Percentiles rank a stretch among this genome's conserved stretches.
Evolutionary conservation across 2,113 vertebrate species (phyloP).

Genomic region (Carettochelys insculpta): DNA sequence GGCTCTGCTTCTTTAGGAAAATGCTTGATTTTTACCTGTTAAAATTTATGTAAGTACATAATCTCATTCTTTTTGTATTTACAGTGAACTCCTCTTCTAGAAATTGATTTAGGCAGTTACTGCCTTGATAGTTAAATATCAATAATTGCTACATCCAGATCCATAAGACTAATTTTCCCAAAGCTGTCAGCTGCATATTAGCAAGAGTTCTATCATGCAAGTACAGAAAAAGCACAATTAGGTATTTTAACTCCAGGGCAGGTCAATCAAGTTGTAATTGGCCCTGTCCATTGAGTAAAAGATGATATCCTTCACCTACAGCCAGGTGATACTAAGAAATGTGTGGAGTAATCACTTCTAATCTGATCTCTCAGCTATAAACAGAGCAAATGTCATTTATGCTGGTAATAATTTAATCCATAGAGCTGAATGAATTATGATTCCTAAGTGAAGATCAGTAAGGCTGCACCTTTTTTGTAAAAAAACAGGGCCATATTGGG

Average conservation of each 20-base stretch:
- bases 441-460: not conserved
- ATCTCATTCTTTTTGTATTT: not conserved
- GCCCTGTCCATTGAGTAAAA: not conserved
- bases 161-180: not conserved
- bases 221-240: not conserved
- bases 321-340: not conserved
- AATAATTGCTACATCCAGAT: not conserved
- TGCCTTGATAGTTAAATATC: not conserved
- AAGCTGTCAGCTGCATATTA: not conserved
- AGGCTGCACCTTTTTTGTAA: not conserved
- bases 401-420: not conserved
- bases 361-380: not conserved
- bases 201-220: not conserved
- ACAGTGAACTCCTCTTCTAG: not conserved
- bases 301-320: not conserved
- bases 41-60: not conserved
- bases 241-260: not conserved
- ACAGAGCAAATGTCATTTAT: not conserved
- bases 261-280: not conserved
- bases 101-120: not conserved
- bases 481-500: not conserved
- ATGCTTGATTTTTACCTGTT: not conserved
- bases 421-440: not conserved
- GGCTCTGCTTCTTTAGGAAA: not conserved
- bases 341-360: not conserved